Evolutionary conservation across 1,140 invertebrate genomes (phyloP), one percentile per base, ranked within the genome.

Genomic region (Meteorus sp.): DNA sequence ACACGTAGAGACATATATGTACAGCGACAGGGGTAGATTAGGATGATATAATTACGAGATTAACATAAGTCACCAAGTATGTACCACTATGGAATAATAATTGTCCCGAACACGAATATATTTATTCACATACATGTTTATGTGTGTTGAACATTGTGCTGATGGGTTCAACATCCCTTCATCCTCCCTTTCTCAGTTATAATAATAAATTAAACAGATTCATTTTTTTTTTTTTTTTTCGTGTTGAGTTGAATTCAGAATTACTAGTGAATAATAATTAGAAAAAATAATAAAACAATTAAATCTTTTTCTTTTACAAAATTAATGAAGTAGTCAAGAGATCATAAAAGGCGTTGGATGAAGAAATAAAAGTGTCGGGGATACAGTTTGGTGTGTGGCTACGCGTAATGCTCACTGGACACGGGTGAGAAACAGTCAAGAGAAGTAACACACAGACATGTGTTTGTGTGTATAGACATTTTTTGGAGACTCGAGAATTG

Each of bases 21-120:
- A 64, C 35, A 41, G 61, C 62, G 63, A 68, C 68, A 67, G 68
- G 68, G n/a, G 70, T 74, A 80, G 78, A 80, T 79, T 77, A 78
- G 74, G 71, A 76, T 77, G 77, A 80, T 80, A 79, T 80, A 80
- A 80, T 80, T 80, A 77, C 73, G 69, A 69, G 72, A 78, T 80
- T 80, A 79, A 78, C 78, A 80, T 80, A 80, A 79, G 77, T 79
- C 76, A 77, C 68, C 74, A 73, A 65, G 70, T 70, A 70, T 66
- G 69, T 20, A 77, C 77, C 65, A 29, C 65, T 64, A 63, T 63
- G 67, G 78, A 80, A 80, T 80, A 78, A 68, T 77, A 80, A 80
- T 78, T 62, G 72, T 72, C 72, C 70, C 8, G 3, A 39, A 7
- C 8, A n/a, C 35, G 13, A 29, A 29, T n/a, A n/a, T n/a, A n/a